These are phyloP conservation scores for Athalia circularis DNA, from an alignment of 2,888 invertebrate species.

Conservation along the genomic window DNA sequence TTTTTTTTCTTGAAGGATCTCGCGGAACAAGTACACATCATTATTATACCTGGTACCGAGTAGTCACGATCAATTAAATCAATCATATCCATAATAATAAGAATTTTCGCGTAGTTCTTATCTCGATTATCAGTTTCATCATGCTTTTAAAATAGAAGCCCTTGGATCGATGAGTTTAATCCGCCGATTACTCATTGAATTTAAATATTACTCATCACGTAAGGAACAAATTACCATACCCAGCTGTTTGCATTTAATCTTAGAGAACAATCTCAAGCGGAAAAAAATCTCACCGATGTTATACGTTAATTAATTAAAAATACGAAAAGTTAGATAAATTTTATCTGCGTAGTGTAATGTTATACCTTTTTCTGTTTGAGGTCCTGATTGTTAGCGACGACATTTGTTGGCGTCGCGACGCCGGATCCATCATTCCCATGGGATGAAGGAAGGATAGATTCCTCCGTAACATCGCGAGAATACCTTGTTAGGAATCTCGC, in stretches of 20 bases:
- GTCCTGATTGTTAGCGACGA: slow-evolving; percentile 66
- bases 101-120: no score
- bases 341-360: background rate
- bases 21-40: background rate
- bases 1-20: no score
- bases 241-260: no score
- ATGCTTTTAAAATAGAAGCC: background rate
- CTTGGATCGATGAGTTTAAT: slow-evolving; percentile 24
- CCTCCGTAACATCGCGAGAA: slow-evolving; percentile 76
- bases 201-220: no score
- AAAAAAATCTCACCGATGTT: background rate
- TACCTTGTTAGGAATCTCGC: slow-evolving; percentile 80
- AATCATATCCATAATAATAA: slow-evolving; percentile 1
- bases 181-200: slow-evolving; percentile 7
- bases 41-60: slow-evolving; percentile 12
- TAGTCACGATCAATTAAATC: slow-evolving; percentile 39
- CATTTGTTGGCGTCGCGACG: slow-evolving; percentile 51
- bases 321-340: background rate
- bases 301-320: background rate
- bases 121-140: background rate
- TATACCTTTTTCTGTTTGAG: slow-evolving; percentile 75
- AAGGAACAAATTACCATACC: no score
- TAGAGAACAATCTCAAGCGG: background rate
- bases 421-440: slow-evolving; percentile 58
- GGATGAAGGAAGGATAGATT: slow-evolving; percentile 50